A percentile compares a stretch with the other conserved stretches of the same genome.
Conservation (phyloP, 2,113 vertebrate genomes). For the Cochlearius cochlearius region DNA sequence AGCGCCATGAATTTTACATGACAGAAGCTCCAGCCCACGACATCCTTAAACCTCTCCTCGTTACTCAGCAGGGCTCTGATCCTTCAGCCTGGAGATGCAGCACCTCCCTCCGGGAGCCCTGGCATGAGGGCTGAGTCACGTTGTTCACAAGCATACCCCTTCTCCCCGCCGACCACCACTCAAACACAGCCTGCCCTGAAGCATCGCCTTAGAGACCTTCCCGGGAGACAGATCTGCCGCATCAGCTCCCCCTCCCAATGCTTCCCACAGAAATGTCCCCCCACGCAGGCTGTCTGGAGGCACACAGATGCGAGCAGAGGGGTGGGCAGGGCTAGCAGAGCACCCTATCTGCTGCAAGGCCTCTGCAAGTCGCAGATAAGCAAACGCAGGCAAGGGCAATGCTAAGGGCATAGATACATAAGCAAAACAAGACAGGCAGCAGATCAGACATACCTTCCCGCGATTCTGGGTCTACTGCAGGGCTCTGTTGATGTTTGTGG, state of each 20-base stretch:
- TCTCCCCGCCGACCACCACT: background rate
- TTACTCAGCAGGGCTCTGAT: background rate
- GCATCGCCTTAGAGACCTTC: background rate
- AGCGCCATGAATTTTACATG: slow-evolving; percentile 37
- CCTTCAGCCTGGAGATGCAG: background rate
- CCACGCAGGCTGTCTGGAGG: rapidly evolving
- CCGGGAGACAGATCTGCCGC: background rate
- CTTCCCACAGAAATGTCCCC: background rate
- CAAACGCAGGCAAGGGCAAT: background rate
- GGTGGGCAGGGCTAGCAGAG: background rate
- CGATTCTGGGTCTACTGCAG: background rate
- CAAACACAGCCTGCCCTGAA: background rate
- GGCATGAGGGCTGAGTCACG: background rate
- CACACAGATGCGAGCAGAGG: background rate
- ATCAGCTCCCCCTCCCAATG: background rate
- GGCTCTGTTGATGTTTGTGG: background rate
- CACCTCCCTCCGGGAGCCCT: background rate
- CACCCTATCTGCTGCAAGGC: background rate
- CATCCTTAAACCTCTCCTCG: background rate
- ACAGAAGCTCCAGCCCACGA: background rate
- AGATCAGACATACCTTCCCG: background rate
- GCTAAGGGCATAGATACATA: background rate
- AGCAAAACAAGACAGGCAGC: background rate
- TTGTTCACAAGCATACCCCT: background rate
- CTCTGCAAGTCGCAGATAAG: slow-evolving; percentile 4